Evolutionary conservation across 2,888 invertebrate genomes (phyloP).

Genomic region (Trichacis sp.): DNA sequence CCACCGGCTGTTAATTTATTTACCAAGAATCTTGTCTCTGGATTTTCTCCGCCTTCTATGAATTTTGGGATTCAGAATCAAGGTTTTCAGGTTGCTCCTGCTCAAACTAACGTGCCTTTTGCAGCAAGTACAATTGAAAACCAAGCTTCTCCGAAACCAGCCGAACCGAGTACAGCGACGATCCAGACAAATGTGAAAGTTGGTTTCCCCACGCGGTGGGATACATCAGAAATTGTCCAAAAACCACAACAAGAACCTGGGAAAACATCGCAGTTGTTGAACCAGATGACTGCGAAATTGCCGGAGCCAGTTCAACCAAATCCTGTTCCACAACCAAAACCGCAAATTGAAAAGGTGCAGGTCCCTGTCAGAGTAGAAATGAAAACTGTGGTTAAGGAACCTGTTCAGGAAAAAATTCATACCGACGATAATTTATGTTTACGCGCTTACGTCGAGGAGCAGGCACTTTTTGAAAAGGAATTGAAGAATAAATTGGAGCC

Average conservation of each 20-base stretch:
- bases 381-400: constrained; percentile 37
- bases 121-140: too few species aligned
- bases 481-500: constrained; percentile 53
- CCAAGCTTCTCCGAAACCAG: too few species aligned
- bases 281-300: background rate
- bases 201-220: too few species aligned
- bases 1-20: constrained; percentile 43
- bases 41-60: background rate
- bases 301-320: background rate
- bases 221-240: too few species aligned
- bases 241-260: constrained; percentile 3
- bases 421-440: constrained; percentile 56
- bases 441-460: constrained; percentile 59
- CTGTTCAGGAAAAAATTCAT: constrained; percentile 45
- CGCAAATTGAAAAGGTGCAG: constrained; percentile 9
- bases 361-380: constrained; percentile 22
- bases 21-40: constrained; percentile 31
- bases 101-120: too few species aligned
- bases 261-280: background rate
- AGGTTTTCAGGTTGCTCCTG: too few species aligned
- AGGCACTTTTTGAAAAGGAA: constrained; percentile 61
- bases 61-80: too few species aligned
- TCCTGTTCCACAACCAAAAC: background rate
- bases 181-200: too few species aligned
- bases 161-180: too few species aligned